phyloP scores from a whole-genome alignment of 1,140 invertebrate species.

The Papilio glaucus region DNA sequence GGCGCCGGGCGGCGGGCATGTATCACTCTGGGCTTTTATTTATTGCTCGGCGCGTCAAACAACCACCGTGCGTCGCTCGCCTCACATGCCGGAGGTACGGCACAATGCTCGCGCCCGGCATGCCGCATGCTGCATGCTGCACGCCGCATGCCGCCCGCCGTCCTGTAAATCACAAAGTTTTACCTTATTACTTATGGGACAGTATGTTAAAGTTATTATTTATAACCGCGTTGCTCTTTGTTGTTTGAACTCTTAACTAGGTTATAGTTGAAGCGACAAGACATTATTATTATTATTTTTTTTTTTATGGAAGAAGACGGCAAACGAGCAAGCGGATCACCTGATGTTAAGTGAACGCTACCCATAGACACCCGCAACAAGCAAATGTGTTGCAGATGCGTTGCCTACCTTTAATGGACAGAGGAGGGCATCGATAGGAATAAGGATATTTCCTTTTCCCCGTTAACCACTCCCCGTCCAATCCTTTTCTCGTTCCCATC shows the following conservation, averaged over 20 bases:
- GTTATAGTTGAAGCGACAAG: neutral
- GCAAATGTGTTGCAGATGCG: too few species aligned
- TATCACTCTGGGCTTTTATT: neutral
- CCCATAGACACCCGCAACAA: too few species aligned
- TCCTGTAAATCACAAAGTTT: constrained; percentile 8
- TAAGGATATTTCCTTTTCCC: too few species aligned
- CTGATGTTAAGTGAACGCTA: too few species aligned
- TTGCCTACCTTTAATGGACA: too few species aligned
- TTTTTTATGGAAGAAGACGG: too few species aligned
- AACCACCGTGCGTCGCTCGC: neutral
- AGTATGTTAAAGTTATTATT: constrained; percentile 5
- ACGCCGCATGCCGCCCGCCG: neutral
- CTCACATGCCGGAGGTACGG: neutral
- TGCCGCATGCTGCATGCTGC: neutral
- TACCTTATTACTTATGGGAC: neutral
- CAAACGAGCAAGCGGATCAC: too few species aligned
- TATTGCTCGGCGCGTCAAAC: neutral
- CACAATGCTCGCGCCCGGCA: neutral
- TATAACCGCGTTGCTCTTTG: neutral
- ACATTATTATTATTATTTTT: too few species aligned
- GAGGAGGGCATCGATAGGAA: too few species aligned
- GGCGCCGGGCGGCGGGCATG: neutral
- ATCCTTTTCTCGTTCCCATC: too few species aligned
- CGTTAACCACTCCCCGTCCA: too few species aligned
- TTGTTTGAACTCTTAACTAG: neutral